Conservation (phyloP, 92 coral and sea anemone genomes). For the Parazoanthus swiftii region DNA sequence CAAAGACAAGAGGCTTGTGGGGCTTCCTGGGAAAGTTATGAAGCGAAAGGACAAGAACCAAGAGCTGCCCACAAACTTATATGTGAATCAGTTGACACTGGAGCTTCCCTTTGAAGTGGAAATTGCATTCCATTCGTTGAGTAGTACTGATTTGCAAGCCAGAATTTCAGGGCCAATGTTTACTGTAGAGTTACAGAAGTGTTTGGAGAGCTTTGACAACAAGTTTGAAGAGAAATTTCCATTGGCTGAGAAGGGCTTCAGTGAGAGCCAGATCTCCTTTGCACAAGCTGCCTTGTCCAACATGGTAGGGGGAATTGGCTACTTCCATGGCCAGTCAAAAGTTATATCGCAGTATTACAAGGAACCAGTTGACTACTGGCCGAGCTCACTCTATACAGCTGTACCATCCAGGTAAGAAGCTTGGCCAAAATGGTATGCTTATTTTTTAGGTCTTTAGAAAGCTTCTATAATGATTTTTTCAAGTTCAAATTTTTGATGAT, state of each 20-base stretch:
- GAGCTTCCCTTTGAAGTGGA: conserved; percentile 92
- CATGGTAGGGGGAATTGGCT: conserved; percentile 93
- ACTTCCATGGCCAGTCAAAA: conserved; percentile 84
- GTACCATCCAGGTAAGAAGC: conserved; percentile 79
- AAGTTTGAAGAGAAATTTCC: conserved; percentile 92
- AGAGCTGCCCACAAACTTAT: conserved; percentile 78
- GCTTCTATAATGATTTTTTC: too few relatives aligned
- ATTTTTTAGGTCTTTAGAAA: too few relatives aligned
- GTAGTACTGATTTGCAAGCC: conserved; percentile 58
- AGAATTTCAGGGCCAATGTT: conserved; percentile 72
- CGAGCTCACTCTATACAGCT: conserved; percentile 85
- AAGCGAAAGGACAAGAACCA: conserved; percentile 69
- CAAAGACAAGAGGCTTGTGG: conserved; percentile 66
- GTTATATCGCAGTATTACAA: conserved; percentile 86
- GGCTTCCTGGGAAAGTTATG: conserved; percentile 70
- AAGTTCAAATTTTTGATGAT: too few relatives aligned
- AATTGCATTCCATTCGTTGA: conserved; percentile 82
- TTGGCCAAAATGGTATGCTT: too few relatives aligned
- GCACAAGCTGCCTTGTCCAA: conserved; percentile 93
- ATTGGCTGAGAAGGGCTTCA: conserved; percentile 72
- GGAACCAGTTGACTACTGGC: conserved; percentile 95
- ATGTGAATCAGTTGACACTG: conserved; percentile 80
- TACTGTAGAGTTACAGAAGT: conserved; percentile 58
- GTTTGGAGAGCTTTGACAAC: conserved; percentile 70
- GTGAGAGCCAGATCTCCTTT: conserved; percentile 66